Conservation (phyloP, 2,113 vertebrate species). For the human region GRCh38 chr5:174211501-174212000, state of each 20-base stretch:
- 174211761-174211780: not conserved
- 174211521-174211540: not conserved
- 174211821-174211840: not conserved
- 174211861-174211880: too few species aligned
- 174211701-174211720: fast-evolving
- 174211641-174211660: too few species aligned
- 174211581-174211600: not conserved
- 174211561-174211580: not conserved
- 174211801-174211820: not conserved
- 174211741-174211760: not conserved
- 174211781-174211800: not conserved
- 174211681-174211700: not conserved
- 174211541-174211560: not conserved
- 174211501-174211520: constrained; percentile 11
- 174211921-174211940: not conserved
- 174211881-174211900: not conserved
- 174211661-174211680: not conserved
- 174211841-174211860: not conserved
- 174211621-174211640: not conserved
- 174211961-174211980: not conserved
- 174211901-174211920: too few species aligned
- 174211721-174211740: too few species aligned
- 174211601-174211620: not conserved
- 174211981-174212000: not conserved
- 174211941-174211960: not conserved